A percentile compares a stretch with the other conserved stretches of the same genome.
phyloP scores from a whole-genome alignment of 2,113 vertebrate species.

The Sprattus sprattus region DNA sequence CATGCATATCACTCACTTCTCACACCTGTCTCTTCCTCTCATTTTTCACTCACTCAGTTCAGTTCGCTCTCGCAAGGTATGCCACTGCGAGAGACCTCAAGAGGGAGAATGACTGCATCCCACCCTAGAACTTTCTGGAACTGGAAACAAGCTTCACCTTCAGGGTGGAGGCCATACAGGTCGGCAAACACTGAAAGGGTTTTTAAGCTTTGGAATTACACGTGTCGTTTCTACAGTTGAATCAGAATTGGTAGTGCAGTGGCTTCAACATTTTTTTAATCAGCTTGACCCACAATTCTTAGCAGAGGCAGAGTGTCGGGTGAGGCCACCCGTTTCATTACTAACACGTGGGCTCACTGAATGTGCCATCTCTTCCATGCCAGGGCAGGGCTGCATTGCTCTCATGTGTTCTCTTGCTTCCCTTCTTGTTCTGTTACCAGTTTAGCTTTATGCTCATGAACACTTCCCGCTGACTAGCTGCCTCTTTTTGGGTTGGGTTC shows the following conservation, averaged over 20 bases:
- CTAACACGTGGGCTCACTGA: not conserved
- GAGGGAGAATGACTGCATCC: not conserved
- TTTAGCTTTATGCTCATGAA: not conserved
- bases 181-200: not conserved
- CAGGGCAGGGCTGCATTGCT: not conserved
- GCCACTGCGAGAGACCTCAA: not conserved
- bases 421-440: not conserved
- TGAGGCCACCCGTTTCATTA: not conserved
- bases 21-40: not conserved
- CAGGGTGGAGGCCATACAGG: not conserved
- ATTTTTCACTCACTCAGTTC: not conserved
- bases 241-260: not conserved
- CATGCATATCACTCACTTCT: not conserved
- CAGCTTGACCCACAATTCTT: not conserved
- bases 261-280: not conserved
- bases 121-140: not conserved
- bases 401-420: not conserved
- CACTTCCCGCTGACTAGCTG: not conserved
- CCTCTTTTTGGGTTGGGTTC: not conserved
- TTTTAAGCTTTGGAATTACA: not conserved
- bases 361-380: not conserved
- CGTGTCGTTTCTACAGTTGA: not conserved
- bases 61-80: not conserved
- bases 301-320: not conserved
- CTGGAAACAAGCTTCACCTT: not conserved